Conservation (phyloP, 2,888 invertebrate genomes). For the Coleophora deauratella region DNA sequence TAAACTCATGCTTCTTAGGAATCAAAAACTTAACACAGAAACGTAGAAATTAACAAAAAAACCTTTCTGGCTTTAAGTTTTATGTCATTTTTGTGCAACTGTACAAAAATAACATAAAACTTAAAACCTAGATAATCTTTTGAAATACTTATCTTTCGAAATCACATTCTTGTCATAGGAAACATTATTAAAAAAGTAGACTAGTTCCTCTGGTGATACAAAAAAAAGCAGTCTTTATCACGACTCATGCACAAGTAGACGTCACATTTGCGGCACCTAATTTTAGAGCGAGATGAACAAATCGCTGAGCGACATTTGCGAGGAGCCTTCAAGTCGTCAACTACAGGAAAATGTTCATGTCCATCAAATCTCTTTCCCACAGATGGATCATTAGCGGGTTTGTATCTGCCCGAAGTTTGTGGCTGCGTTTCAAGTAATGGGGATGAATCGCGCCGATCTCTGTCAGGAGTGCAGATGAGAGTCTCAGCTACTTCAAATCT, state of each 20-base stretch:
- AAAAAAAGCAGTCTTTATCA: conserved; percentile 1
- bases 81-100: too few relatives aligned
- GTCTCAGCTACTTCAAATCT: conserved; percentile 6
- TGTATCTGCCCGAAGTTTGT: conserved; percentile 3
- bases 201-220: background rate
- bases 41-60: too few relatives aligned
- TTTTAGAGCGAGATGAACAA: conserved; percentile 1
- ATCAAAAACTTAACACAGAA: background rate
- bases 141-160: background rate
- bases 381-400: conserved; percentile 9
- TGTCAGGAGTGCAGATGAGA: conserved; percentile 6
- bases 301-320: background rate
- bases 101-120: too few relatives aligned
- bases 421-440: conserved; percentile 1
- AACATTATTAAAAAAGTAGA: background rate
- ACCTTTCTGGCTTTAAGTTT: too few relatives aligned
- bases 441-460: conserved; percentile 5
- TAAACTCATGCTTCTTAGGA: background rate
- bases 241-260: conserved; percentile 1
- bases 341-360: conserved; percentile 8
- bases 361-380: conserved; percentile 12
- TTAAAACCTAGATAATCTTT: background rate
- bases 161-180: background rate
- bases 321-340: conserved; percentile 12
- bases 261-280: conserved; percentile 1